Evolutionary conservation across 2,797 vertebrate species (phyloP), one percentile per base, ranked within the genome.

Genomic region (Neosalanx taihuensis): DNA sequence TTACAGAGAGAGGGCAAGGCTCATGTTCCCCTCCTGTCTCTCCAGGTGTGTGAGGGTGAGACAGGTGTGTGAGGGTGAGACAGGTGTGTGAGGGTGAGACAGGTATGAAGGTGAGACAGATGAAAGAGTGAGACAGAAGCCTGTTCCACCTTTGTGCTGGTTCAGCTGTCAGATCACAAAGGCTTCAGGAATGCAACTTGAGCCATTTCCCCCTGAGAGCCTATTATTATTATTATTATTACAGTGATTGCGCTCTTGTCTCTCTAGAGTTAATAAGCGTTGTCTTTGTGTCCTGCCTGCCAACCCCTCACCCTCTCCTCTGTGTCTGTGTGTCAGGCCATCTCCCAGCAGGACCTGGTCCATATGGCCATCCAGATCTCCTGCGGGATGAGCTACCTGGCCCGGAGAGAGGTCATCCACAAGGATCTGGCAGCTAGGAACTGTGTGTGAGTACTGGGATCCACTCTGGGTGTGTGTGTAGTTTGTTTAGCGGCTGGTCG

Each of bases 281-380:
- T 41, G 37, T 41, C 37, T 10, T 7, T 41, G 9, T 12, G 37
- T 41, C 51, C 51, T 53, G 51, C 7, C 51, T 53, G 51, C 37
- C 37, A 41, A 41, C 2, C 37, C 17, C 51, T n/a, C 49, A 18
- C 5, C 17, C 49, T 18, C 49, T 18, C 13, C 49, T 18, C 15
- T n/a, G 13, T 53, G 51, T 51, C 4, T 51, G 49, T 51, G 35
- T 81, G 77, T 61, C 90, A 99, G 98, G 97, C 97, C 0, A 93
- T 99, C 87, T 99, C 98, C 82, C 98, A 99, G 69, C 98, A 99
- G 84, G 98, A 99, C 85, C 85, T 99, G 85, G 97, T 99, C 6
- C 97, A 98, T 75, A 99, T 99, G 96, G 98, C 97, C 62, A 98
- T 99, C 86, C 98, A 99, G 92, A 97, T 99, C 6, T 95, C 97